Base-by-base conservation (phyloP, 2,888 invertebrate species). In the Noctua pronuba region DNA sequence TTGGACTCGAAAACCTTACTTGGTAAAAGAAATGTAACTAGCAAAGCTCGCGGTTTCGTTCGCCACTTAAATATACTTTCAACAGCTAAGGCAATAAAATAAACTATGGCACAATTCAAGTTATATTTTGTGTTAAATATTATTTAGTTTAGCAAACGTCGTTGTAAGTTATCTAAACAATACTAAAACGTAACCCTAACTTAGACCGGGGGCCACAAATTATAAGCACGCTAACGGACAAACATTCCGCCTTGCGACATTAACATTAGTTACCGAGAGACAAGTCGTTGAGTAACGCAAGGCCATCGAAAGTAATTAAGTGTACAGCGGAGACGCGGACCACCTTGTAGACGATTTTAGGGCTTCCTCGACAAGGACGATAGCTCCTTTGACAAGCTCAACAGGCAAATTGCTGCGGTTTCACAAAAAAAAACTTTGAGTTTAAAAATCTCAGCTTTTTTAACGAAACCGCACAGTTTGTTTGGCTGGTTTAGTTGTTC, bases 261-360 rank as follows among this genome's bases (percentile, higher is more conserved):
- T 86, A 87, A 90, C 89, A 89, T 90, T 91, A 91, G 89, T 91
- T 91, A 90, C 88, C 77, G 78, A 86, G 80, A 90, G 91, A 90
- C 91, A 89, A 88, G 89, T 88, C 79, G 89, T 89, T 91, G 83
- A 84, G 89, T 86, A 88, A 86, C 82, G 78, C 92, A 93, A 94
- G 94, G 94, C 90, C 91, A 91, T 92, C 87, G 93, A 94, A 94
- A 94, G 93, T 94, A 92, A 94, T 94, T 93, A 93, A 89, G 86
- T 83, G 78, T 70, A 83, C 70, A 80, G 28, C 70, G 49, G 66
- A 49, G 58, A 82, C 84, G 89, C 81, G 75, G 94, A 94, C 94
- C 94, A 94, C 95, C 95, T 93, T 91, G 93, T 87, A 88, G 92
- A 91, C 89, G 91, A 86, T 90, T 92, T 90, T 92, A 93, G 90